Evolutionary conservation across 2,888 invertebrate genomes (phyloP), one percentile per base, ranked within the genome.

Genomic region (Orthosia cruda): DNA sequence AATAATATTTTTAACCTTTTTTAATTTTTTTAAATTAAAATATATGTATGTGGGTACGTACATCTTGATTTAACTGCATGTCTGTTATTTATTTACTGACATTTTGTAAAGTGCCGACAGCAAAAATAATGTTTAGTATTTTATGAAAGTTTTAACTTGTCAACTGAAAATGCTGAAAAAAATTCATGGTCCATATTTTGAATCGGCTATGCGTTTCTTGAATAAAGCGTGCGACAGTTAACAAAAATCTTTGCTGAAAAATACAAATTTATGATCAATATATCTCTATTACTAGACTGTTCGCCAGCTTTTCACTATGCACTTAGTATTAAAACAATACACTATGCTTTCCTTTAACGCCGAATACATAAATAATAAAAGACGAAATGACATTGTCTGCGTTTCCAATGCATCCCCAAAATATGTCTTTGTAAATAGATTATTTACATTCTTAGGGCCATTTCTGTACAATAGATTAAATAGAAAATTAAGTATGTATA

Each of bases 161-260:
- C 0, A 57, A 52, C 55, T 15, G 16, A 49, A 71, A 49, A 63
- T 61, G 40, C 11, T 54, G 2, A 23, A 72, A 65, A 52, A 26
- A 80, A 55, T 80, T 52, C n/a, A 12, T 32, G 13, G 62, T 26
- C 40, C 45, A 74, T 55, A 67, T 65, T 68, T 57, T 59, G n/a
- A 50, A 63, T 55, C 49, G 20, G 40, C 11, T 57, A n/a, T 18
- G 32, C 13, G 15, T 63, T 52, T 40, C 4, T 47, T 52, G 52
- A 52, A 70, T 57, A 57, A 4, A 70, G 7, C 2, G 11, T 26
- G 16, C 11, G 18, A 78, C 20, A 47, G 57, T 78, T 76, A 32
- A n/a, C 16, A 57, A 71, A 58, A 63, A 23, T n/a, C 32, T 47
- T 55, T 26, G 23, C 47, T 76, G 61, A 45, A 69, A 75, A 69